Evolutionary conservation across 1,140 invertebrate genomes (phyloP), one percentile per base, ranked within the genome.

Genomic region (Penaeus japonicus): DNA sequence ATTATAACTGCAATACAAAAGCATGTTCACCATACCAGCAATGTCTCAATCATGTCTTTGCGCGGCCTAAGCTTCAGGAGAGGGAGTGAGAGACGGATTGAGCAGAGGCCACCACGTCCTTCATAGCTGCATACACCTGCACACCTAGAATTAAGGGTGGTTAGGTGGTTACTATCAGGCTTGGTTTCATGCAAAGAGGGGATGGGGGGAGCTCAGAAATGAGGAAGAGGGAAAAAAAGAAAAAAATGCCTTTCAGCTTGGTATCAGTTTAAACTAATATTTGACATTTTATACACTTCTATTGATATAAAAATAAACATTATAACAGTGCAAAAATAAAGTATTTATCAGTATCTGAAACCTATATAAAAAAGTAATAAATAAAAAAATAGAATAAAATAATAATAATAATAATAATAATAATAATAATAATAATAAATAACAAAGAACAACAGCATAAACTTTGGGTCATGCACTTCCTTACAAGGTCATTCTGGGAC

Each of bases 401-500:
- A n/a, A n/a, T n/a, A n/a, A n/a, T n/a, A n/a, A n/a, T n/a, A n/a
- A n/a, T n/a, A n/a, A n/a, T n/a, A n/a, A n/a, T n/a, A n/a, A n/a
- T n/a, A n/a, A n/a, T n/a, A n/a, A n/a, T n/a, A n/a, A n/a, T 77
- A 77, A 47, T 77, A 30, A 3, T 5, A 47, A 10, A 47, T 7
- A 47, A 47, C 47, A 47, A 47, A 47, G 7, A 47, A 47, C 47
- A 47, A 47, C 10, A 47, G 15, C 4, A 47, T 12, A 47, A 4
- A 39, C 39, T 39, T 39, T 10, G 4, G 4, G 39, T 39, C 39
- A 47, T 12, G 47, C 53, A 20, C 53, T 24, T 22, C 2, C 95
- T 93, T 95, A 99, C 92, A 95, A 94, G 84, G 97, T 99, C 98
- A 99, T 99, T 91, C 96, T 93, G 90, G 96, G 96, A 92, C 98